Conservation (phyloP, 1,140 invertebrate genomes). For the Drosophila virilis region DNA sequence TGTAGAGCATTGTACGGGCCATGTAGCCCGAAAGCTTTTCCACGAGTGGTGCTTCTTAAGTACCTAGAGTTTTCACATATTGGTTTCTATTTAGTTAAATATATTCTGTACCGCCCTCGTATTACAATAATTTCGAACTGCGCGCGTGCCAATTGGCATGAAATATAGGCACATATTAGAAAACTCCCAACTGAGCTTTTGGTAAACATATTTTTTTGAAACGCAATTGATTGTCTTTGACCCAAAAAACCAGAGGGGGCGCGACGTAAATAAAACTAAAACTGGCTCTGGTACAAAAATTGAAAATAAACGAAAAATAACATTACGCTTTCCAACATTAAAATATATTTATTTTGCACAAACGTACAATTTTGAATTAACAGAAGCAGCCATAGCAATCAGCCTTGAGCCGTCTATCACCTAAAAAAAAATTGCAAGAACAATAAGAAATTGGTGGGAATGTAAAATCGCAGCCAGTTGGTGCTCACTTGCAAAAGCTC, state of each 20-base stretch:
- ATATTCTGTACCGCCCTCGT: conserved; percentile 1
- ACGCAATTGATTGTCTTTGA: conserved; percentile 53
- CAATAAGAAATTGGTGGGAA: neutral
- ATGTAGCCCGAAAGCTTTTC: conserved; percentile 26
- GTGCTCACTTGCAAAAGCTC: conserved; percentile 3
- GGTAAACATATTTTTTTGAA: conserved; percentile 49
- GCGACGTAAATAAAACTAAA: conserved; percentile 15
- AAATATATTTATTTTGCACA: neutral
- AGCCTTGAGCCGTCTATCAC: conserved; percentile 3
- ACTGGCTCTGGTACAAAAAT: conserved; percentile 19
- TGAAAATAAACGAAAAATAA: neutral
- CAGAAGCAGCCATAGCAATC: conserved; percentile 9
- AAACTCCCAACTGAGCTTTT: conserved; percentile 43
- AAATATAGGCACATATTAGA: neutral
- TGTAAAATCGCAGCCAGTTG: neutral
- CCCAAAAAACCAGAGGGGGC: conserved; percentile 37
- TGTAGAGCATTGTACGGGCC: conserved; percentile 22
- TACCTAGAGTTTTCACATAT: neutral
- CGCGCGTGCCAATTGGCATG: conserved; percentile 42
- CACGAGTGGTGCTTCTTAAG: conserved; percentile 6
- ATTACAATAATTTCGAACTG: conserved; percentile 10
- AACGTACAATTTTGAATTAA: neutral
- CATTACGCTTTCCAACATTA: neutral
- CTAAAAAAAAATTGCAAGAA: neutral
- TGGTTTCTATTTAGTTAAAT: neutral